Evolutionary conservation across 2,797 vertebrate genomes (phyloP).

Genomic region (Protonibea diacanthus): DNA sequence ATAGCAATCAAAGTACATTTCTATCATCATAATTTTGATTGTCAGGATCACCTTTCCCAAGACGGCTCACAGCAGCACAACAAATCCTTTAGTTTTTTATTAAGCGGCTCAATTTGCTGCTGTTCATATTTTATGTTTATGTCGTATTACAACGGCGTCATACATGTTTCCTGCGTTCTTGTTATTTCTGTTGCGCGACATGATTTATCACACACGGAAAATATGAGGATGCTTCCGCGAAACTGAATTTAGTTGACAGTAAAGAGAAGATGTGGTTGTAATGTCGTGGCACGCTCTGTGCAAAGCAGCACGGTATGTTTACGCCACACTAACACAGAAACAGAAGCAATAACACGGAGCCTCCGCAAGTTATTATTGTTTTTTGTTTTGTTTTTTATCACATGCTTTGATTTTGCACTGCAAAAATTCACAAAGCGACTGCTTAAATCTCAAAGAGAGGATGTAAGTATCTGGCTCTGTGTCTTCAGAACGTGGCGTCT

Average conservation of each 20-base stretch:
- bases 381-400: slow-evolving; percentile 66
- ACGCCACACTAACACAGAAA: slow-evolving; percentile 43
- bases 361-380: slow-evolving; percentile 7
- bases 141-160: slow-evolving; percentile 87
- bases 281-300: slow-evolving; percentile 63
- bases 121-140: slow-evolving; percentile 95
- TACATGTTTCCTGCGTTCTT: slow-evolving; percentile 87
- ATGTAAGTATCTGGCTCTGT: slow-evolving; percentile 79
- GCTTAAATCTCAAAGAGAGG: slow-evolving; percentile 79
- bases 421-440: slow-evolving; percentile 77
- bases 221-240: slow-evolving; percentile 87
- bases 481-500: slow-evolving; percentile 76
- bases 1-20: slow-evolving; percentile 92
- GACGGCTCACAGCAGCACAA: slow-evolving; percentile 87
- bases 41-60: slow-evolving; percentile 88
- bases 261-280: slow-evolving; percentile 81
- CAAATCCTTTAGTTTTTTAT: slow-evolving; percentile 92
- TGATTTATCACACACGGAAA: slow-evolving; percentile 95
- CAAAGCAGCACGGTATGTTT: slow-evolving; percentile 59
- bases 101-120: slow-evolving; percentile 93
- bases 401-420: slow-evolving; percentile 72
- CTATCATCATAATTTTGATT: slow-evolving; percentile 93
- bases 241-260: slow-evolving; percentile 92
- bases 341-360: slow-evolving; percentile 51
- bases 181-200: slow-evolving; percentile 89